Conservation (phyloP, 2,888 invertebrate genomes). For the Perdita meconis region DNA sequence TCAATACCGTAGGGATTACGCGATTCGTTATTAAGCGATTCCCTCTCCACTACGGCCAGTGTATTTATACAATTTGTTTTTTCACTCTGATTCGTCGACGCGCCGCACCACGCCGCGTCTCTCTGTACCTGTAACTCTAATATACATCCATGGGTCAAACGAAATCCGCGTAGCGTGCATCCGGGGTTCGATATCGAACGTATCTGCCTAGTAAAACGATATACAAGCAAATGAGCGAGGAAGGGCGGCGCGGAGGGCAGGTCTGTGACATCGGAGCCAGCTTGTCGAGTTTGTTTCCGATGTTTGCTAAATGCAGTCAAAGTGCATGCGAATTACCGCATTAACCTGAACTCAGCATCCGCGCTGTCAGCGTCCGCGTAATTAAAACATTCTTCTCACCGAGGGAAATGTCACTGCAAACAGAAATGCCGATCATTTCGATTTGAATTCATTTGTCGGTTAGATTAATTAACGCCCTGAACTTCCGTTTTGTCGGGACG, state of each 20-base stretch:
- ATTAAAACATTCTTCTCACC: conserved; percentile 80
- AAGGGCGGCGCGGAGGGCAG: conserved; percentile 34
- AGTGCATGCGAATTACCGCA: conserved; percentile 83
- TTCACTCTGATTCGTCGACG: not conserved
- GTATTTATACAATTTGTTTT: conserved; percentile 13
- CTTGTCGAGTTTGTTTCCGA: conserved; percentile 77
- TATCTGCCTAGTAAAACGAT: conserved; percentile 62
- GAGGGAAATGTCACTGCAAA: conserved; percentile 66
- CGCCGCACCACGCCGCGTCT: no score
- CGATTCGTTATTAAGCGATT: conserved; percentile 1
- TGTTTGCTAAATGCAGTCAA: conserved; percentile 81
- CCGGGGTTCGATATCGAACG: conserved; percentile 54
- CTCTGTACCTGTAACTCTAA: conserved; percentile 2
- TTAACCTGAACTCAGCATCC: conserved; percentile 75
- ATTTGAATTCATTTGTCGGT: conserved; percentile 65
- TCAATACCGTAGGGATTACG: conserved; percentile 1
- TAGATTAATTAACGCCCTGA: conserved; percentile 66
- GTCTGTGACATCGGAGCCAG: conserved; percentile 71
- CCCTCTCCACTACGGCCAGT: no score
- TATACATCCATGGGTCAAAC: conserved; percentile 22
- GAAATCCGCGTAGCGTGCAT: conserved; percentile 21
- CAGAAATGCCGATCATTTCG: conserved; percentile 72
- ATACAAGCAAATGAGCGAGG: conserved; percentile 44
- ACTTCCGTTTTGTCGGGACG: conserved; percentile 47
- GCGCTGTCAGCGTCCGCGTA: conserved; percentile 65